phyloP scores from a whole-genome alignment of 1,140 invertebrate species.

The Ylistrum balloti region DNA sequence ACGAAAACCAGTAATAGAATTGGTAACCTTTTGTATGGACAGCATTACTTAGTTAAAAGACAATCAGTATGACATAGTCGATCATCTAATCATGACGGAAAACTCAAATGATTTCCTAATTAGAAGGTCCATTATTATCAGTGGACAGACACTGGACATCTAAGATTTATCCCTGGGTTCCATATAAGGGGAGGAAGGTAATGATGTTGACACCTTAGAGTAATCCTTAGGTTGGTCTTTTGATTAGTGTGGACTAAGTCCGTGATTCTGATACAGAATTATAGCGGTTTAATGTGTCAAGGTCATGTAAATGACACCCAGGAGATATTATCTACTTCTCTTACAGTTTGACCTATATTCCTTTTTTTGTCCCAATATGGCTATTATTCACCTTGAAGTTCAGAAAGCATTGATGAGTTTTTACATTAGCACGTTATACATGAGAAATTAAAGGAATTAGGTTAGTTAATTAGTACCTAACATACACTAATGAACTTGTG shows the following conservation, averaged over 20 bases:
- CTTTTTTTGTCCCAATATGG: no score
- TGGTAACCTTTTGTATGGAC: not conserved
- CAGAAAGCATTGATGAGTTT: no score
- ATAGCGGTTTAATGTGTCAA: slow-evolving; percentile 17
- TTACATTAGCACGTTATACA: no score
- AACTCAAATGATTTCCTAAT: not conserved
- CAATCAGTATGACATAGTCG: not conserved
- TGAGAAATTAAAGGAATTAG: no score
- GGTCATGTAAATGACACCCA: not conserved
- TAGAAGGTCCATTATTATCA: not conserved
- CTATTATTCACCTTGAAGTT: no score
- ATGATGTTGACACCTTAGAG: not conserved
- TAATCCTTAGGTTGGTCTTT: not conserved
- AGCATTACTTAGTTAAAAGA: not conserved
- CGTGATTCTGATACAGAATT: not conserved
- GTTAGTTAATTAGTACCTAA: no score
- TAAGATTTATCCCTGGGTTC: not conserved
- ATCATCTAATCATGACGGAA: not conserved
- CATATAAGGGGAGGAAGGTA: not conserved
- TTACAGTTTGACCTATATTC: not conserved
- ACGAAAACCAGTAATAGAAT: no score
- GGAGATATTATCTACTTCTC: not conserved
- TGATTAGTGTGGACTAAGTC: not conserved
- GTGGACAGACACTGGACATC: not conserved
- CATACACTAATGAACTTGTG: no score